A percentile compares a stretch with the other conserved stretches of the same genome.
These are phyloP conservation scores for Cariama cristata DNA, from an alignment of 2,113 vertebrate species.

Conservation along the genomic window DNA sequence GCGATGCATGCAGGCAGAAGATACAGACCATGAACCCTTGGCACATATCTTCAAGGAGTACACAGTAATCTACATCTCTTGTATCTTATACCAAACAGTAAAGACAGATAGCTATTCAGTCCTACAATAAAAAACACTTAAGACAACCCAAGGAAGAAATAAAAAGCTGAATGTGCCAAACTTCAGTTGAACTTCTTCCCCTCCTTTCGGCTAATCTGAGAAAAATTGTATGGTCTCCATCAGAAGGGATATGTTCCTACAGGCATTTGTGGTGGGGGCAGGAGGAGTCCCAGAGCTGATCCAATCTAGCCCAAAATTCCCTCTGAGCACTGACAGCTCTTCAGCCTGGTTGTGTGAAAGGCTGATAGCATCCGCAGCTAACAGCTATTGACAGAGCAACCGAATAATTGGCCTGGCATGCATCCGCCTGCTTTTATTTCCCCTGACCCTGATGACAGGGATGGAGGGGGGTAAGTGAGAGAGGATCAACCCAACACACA, in stretches of 20 bases:
- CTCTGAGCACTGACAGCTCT: background rate
- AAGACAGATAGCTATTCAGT: background rate
- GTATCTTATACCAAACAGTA: background rate
- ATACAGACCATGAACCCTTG: background rate
- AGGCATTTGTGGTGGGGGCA: background rate
- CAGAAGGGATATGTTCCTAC: background rate
- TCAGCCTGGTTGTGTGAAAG: background rate
- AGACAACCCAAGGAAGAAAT: background rate
- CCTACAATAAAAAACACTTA: background rate
- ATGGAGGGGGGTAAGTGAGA: background rate
- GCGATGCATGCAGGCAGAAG: background rate
- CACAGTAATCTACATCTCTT: background rate
- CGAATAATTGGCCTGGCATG: background rate
- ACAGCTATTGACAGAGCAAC: background rate
- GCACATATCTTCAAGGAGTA: fast-evolving
- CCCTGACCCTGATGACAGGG: background rate
- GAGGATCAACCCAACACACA: background rate
- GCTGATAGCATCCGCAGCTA: background rate
- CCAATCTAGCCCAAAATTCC: background rate
- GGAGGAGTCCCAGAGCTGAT: background rate
- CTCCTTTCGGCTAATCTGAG: background rate
- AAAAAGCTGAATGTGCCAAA: background rate
- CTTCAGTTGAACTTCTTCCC: background rate
- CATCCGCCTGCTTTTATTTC: background rate
- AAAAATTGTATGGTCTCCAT: background rate